Evolutionary conservation across 92 coral and sea anemone genomes (phyloP).

Genomic region (Actinostola sp.): DNA sequence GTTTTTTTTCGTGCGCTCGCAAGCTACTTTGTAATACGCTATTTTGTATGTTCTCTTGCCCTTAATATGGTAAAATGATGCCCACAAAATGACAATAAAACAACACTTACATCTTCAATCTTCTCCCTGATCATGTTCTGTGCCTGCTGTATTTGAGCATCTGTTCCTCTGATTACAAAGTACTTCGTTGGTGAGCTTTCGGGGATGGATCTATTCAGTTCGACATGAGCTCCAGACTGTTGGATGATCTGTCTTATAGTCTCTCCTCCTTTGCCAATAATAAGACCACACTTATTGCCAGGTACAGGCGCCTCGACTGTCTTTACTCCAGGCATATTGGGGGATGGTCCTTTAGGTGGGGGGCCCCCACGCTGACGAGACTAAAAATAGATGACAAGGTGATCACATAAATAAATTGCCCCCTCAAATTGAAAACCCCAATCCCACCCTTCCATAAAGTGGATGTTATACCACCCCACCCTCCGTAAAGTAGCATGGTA

Average conservation of each 20-base stretch:
- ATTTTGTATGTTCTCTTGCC: background rate
- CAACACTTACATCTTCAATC: conserved; percentile 66
- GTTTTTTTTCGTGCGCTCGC: no score
- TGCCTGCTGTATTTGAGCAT: conserved; percentile 95
- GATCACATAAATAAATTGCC: background rate
- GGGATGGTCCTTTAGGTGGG: conserved; percentile 90
- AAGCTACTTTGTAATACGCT: no score
- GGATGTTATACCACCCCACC: no score
- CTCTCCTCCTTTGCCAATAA: conserved; percentile 99
- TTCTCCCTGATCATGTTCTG: conserved; percentile 89
- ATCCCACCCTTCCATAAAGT: no score
- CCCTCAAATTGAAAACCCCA: no score
- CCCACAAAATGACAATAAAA: background rate
- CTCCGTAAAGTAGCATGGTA: no score
- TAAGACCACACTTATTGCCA: conserved; percentile 95
- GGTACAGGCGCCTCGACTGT: conserved; percentile 92
- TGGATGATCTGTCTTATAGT: conserved; percentile 91
- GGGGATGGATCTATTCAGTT: conserved; percentile 86
- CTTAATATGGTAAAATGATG: background rate
- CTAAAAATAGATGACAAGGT: conserved; percentile 31
- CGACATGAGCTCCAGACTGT: conserved; percentile 91
- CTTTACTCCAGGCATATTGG: conserved; percentile 90
- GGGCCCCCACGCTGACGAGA: conserved; percentile 96
- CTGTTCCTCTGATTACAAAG: conserved; percentile 94
- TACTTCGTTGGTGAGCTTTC: conserved; percentile 91